Base-by-base conservation (phyloP, 2,113 vertebrate species). In the Silurus meridionalis region DNA sequence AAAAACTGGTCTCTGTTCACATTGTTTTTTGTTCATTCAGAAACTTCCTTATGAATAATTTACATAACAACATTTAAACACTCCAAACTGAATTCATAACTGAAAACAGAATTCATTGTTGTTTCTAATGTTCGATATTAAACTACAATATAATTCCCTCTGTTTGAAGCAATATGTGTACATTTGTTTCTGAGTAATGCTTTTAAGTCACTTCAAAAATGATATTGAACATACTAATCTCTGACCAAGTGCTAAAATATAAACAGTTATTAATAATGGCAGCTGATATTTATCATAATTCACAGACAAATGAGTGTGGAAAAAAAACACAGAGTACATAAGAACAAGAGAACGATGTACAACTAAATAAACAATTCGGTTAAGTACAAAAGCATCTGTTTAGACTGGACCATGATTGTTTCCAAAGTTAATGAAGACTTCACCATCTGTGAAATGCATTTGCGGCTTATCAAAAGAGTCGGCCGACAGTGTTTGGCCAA, bases 401-500 rank as follows among this genome's bases (percentile, higher is more conserved):
- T 61, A 48, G 21, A 84, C 55, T 57, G 6, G 58, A 37, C 55
- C 28, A 60, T 60, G 64, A 72, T 61, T 48, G 2, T n/a, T 21
- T 57, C 23, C 64, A 71, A 60, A 21, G 15, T 3, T 71, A 55
- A 8, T 0, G 25, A 83, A 52, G 37, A 37, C 10, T 21, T 9
- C n/a, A 8, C n/a, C 52, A 69, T 83, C 81, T 69, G 50, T 71
- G 71, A 71, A 83, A 83, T 50, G 67, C 48, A 66, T 69, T 83
- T 6, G 55, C 17, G 28, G 37, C 23, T 7, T 66, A 82, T 66
- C 61, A 66, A 28, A 8, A 15, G 80, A 81, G 80, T 6, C 50
- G 21, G 11, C 8, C 0, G 7, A 14, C 23, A 53, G 5, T 0
- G 14, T 28, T 9, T 28, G 21, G 48, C 50, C 23, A 75, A 57